Percentiles rank a stretch among this genome's conserved stretches.
Conservation (phyloP, 30 jellyfish, hydroid and myxozoan species). For the Aurelia coerulea region DNA sequence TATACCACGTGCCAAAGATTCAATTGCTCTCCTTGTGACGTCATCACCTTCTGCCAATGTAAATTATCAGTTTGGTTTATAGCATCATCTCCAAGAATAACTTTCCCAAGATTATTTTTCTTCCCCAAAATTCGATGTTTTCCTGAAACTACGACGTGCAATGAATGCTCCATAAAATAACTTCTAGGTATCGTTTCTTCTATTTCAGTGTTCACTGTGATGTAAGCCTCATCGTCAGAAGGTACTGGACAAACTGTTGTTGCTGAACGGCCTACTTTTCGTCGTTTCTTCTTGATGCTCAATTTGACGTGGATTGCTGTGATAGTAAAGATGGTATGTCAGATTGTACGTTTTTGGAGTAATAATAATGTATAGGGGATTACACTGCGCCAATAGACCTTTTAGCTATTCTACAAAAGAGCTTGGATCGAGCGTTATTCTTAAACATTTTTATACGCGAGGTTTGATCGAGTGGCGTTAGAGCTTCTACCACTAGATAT, state of each 20-base stretch:
- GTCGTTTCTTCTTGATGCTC: slow-evolving; percentile 31
- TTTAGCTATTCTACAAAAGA: too few species aligned
- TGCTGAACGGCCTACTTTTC: slow-evolving; percentile 18
- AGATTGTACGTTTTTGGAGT: background rate
- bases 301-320: slow-evolving; percentile 49
- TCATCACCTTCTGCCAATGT: slow-evolving; percentile 43
- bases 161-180: slow-evolving; percentile 16
- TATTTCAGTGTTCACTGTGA: slow-evolving; percentile 35
- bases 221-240: background rate
- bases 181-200: slow-evolving; percentile 16
- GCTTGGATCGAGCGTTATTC: too few species aligned
- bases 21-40: slow-evolving; percentile 20
- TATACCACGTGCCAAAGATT: slow-evolving; percentile 56
- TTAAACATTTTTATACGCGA: too few species aligned
- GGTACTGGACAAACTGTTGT: slow-evolving; percentile 17
- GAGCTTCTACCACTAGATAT: too few species aligned
- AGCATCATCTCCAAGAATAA: slow-evolving; percentile 39
- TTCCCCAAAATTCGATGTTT: slow-evolving; percentile 52
- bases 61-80: slow-evolving; percentile 7
- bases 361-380: background rate
- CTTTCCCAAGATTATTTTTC: slow-evolving; percentile 26
- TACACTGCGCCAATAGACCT: background rate
- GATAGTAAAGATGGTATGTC: background rate
- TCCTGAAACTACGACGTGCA: slow-evolving; percentile 53
- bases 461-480: too few species aligned